Conservation (phyloP, 2,797 vertebrate species). For the Pipistrellus nathusii region DNA sequence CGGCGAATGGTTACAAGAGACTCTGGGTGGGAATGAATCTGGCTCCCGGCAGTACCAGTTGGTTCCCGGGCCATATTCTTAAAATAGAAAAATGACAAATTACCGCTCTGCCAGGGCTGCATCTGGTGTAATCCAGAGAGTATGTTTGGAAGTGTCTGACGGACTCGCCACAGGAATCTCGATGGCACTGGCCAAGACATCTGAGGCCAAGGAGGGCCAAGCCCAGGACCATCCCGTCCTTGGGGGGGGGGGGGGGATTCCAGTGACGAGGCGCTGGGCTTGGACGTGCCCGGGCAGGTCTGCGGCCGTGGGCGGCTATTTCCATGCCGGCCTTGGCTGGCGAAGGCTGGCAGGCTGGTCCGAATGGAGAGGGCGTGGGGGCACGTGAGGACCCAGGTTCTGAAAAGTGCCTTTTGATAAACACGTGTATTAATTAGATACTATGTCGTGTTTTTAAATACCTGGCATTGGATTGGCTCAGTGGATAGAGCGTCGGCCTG, state of each 20-base stretch:
- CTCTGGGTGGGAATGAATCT: slow-evolving; percentile 62
- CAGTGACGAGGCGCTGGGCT: slow-evolving; percentile 72
- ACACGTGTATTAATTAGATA: neutral
- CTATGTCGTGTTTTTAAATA: neutral
- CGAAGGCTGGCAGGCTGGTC: slow-evolving; percentile 38
- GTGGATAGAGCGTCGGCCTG: too few relatives aligned
- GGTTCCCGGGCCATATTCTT: slow-evolving; percentile 74
- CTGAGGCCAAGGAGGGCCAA: slow-evolving; percentile 75
- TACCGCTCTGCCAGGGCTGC: slow-evolving; percentile 68
- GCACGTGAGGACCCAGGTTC: slow-evolving; percentile 56
- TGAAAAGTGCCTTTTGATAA: slow-evolving; percentile 36
- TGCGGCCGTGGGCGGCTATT: slow-evolving; percentile 61
- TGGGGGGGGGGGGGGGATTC: slow-evolving; percentile 77
- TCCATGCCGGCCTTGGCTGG: slow-evolving; percentile 71
- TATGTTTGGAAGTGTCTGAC: slow-evolving; percentile 78
- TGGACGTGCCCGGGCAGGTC: slow-evolving; percentile 80
- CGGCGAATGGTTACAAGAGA: slow-evolving; percentile 21
- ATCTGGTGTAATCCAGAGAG: slow-evolving; percentile 72
- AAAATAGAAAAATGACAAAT: slow-evolving; percentile 83
- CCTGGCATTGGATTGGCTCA: neutral
- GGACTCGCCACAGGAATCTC: slow-evolving; percentile 79
- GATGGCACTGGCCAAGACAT: slow-evolving; percentile 72
- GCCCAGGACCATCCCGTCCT: slow-evolving; percentile 63
- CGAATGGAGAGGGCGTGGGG: slow-evolving; percentile 67
- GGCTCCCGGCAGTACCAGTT: slow-evolving; percentile 66